phyloP scores from a whole-genome alignment of 2,888 invertebrate species.

The Malthinus flaveolus region DNA sequence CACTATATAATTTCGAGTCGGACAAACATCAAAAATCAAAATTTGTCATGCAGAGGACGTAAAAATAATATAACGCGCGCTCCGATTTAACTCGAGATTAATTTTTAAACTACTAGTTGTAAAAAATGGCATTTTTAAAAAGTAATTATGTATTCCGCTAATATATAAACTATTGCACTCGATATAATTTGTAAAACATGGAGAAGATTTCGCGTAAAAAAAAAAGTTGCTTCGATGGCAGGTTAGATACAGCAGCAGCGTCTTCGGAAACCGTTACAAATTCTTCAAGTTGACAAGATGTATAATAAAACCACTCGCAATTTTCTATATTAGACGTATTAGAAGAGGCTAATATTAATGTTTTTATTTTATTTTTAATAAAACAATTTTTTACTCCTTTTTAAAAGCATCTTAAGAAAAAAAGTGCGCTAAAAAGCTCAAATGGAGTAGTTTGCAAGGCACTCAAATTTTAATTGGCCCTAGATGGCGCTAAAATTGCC shows the following conservation, averaged over 20 bases:
- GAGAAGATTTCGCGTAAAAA: slow-evolving; percentile 12
- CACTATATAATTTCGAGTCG: slow-evolving; percentile 4
- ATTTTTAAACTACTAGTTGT: no score
- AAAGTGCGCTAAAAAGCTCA: no score
- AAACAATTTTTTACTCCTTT: not conserved
- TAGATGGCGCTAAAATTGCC: no score
- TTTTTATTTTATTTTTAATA: slow-evolving; percentile 6
- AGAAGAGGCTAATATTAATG: slow-evolving; percentile 9
- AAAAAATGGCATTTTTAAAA: no score
- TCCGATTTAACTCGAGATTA: no score
- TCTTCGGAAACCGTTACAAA: slow-evolving; percentile 19
- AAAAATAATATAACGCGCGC: no score
- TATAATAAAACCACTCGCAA: slow-evolving; percentile 17
- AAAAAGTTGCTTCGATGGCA: slow-evolving; percentile 14
- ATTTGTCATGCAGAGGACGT: slow-evolving; percentile 7
- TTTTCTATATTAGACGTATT: slow-evolving; percentile 17
- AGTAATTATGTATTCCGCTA: slow-evolving; percentile 3
- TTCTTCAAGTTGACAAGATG: slow-evolving; percentile 19
- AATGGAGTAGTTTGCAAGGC: no score
- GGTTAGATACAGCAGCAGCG: slow-evolving; percentile 12
- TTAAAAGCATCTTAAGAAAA: not conserved
- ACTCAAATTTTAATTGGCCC: no score
- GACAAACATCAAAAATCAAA: slow-evolving; percentile 5
- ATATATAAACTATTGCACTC: slow-evolving; percentile 9
- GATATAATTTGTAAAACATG: slow-evolving; percentile 14